Conservation (phyloP, 2,113 vertebrate genomes). For the Mellivora capensis region DNA sequence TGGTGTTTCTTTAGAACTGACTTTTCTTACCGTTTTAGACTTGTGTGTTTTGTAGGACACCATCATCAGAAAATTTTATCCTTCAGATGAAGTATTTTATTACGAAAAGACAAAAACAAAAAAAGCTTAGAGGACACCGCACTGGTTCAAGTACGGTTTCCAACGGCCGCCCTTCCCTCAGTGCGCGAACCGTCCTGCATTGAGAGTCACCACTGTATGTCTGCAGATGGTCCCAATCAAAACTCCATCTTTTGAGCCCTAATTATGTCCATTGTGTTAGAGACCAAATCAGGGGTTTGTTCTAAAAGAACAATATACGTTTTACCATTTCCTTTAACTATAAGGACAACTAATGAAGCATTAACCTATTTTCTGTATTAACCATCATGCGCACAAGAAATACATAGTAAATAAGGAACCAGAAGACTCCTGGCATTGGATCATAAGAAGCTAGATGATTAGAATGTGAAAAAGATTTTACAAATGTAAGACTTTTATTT, state of each 20-base stretch:
- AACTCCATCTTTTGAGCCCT: conserved; percentile 78
- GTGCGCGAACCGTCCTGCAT: conserved; percentile 17
- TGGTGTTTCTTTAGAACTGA: conserved; percentile 66
- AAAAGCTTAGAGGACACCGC: conserved; percentile 59
- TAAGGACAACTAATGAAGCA: conserved; percentile 77
- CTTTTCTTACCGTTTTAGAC: conserved; percentile 78
- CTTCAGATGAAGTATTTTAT: conserved; percentile 67
- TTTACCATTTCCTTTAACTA: conserved; percentile 78
- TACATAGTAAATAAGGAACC: conserved; percentile 89
- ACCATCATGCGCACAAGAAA: conserved; percentile 87
- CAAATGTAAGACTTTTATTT: conserved; percentile 85
- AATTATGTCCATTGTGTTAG: conserved; percentile 61
- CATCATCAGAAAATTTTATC: conserved; percentile 70
- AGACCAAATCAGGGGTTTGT: conserved; percentile 79
- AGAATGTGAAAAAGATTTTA: conserved; percentile 93
- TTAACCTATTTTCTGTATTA: conserved; percentile 74
- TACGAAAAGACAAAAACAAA: conserved; percentile 60
- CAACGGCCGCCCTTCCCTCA: conserved; percentile 32
- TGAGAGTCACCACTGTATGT: not conserved
- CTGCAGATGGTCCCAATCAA: conserved; percentile 56
- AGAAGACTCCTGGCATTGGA: conserved; percentile 82
- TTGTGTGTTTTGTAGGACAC: conserved; percentile 80
- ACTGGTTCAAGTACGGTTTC: conserved; percentile 36
- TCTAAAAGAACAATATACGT: conserved; percentile 72
- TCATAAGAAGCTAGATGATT: conserved; percentile 82